Evolutionary conservation across 1,140 invertebrate genomes (phyloP), one percentile per base, ranked within the genome.

Genomic region (Bradysia coprophila): DNA sequence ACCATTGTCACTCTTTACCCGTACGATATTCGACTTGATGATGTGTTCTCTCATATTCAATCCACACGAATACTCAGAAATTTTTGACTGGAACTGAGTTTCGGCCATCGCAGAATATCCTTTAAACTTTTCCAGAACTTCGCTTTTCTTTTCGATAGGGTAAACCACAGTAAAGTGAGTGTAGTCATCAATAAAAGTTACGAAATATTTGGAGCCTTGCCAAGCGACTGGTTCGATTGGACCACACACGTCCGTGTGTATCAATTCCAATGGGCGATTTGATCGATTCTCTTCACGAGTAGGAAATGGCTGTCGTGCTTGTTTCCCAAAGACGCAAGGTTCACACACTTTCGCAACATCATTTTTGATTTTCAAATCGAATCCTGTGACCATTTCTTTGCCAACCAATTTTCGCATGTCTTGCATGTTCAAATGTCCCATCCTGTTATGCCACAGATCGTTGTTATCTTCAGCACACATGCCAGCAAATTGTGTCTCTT

Each of bases 201-300:
- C 36, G 36, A 59, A 62, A 43, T 59, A 65, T 40, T 48, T 47
- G 0, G 50, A n/a, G 2, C 56, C 53, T 13, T 50, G 49, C n/a
- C 59, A 19, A 1, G 61, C 64, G 13, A 38, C 38, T n/a, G 42
- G 45, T 22, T 58, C 45, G 51, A 69, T 64, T n/a, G 63, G 61
- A 1, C 63, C 64, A 44, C 61, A 62, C 1, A 63, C 47, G 51
- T 69, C 63, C 8, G 47, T 49, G 45, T 65, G 60, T 24, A 67
- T 56, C 13, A 64, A 22, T 41, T 65, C 59, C 42, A 59, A 54
- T 21, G 48, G 37, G 41, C 43, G 45, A 0, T 44, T 48, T 21
- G 47, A 46, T 31, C 20, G 48, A 1, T 42, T 42, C 21, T 55
- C 48, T 40, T 50, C 49, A 11, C 20, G 45, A 40, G 36, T 20